Conservation (phyloP, 2,797 vertebrate genomes). For the Mormyrops boulengeri region DNA sequence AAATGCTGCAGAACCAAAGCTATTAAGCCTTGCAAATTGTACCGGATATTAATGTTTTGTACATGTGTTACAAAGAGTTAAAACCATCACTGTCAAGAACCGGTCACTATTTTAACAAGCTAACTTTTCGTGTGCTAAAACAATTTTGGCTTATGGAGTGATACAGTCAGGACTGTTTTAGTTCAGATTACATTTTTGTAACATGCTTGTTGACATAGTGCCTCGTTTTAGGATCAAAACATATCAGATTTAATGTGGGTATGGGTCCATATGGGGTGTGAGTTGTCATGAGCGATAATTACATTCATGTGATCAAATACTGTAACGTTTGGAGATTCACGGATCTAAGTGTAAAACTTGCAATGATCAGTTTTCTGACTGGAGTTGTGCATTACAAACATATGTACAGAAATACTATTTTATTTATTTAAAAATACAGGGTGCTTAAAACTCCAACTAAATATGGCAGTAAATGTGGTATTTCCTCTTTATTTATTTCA, state of each 20-base stretch:
- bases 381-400: conserved; percentile 65
- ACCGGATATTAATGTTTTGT: conserved; percentile 39
- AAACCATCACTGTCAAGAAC: conserved; percentile 31
- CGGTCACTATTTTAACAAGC: conserved; percentile 17
- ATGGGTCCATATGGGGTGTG: conserved; percentile 30
- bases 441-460: conserved; percentile 56
- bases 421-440: conserved; percentile 71
- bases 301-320: conserved; percentile 21
- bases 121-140: conserved; percentile 25
- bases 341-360: conserved; percentile 29
- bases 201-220: conserved; percentile 12
- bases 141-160: conserved; percentile 21
- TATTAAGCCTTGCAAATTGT: conserved; percentile 45
- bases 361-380: conserved; percentile 42
- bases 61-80: conserved; percentile 38
- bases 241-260: conserved; percentile 40
- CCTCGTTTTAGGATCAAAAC: conserved; percentile 24
- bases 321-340: conserved; percentile 54
- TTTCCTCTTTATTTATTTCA: conserved; percentile 63
- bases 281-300: conserved; percentile 35
- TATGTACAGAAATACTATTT: conserved; percentile 74
- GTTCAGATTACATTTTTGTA: conserved; percentile 10
- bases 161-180: conserved; percentile 26
- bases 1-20: conserved; percentile 38
- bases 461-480: conserved; percentile 59